Evolutionary conservation across 2,113 vertebrate species (phyloP).

Genomic region (Ciconia stormi): DNA sequence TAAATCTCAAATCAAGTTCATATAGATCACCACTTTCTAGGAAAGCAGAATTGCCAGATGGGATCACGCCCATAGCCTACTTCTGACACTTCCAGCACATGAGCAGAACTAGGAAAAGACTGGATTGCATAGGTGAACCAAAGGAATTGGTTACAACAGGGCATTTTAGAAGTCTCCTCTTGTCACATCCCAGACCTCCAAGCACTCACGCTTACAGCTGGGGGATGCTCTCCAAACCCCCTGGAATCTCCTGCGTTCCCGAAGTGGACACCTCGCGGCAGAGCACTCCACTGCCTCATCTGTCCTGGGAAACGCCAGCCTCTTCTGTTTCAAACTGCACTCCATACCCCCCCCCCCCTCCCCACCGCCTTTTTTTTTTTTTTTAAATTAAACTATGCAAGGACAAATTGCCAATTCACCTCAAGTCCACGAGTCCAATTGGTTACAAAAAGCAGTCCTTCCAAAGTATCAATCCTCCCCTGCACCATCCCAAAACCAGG

Average conservation of each 20-base stretch:
- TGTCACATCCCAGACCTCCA: background rate
- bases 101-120: background rate
- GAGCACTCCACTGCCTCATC: background rate
- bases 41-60: background rate
- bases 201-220: background rate
- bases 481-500: background rate
- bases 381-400: background rate
- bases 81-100: background rate
- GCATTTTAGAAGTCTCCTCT: background rate
- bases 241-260: background rate
- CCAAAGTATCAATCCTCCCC: background rate
- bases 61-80: background rate
- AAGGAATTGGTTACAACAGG: background rate
- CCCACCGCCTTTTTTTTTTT: accelerated
- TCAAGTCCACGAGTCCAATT: accelerated
- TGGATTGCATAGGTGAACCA: background rate
- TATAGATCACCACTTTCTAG: background rate
- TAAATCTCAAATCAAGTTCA: background rate
- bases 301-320: background rate
- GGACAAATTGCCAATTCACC: background rate
- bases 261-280: background rate
- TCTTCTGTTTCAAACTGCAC: background rate
- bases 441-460: background rate
- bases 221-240: background rate
- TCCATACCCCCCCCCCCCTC: background rate